Evolutionary conservation across 1,140 invertebrate species (phyloP), one percentile per base, ranked within the genome.

Genomic region (Matsumurasca onukii): DNA sequence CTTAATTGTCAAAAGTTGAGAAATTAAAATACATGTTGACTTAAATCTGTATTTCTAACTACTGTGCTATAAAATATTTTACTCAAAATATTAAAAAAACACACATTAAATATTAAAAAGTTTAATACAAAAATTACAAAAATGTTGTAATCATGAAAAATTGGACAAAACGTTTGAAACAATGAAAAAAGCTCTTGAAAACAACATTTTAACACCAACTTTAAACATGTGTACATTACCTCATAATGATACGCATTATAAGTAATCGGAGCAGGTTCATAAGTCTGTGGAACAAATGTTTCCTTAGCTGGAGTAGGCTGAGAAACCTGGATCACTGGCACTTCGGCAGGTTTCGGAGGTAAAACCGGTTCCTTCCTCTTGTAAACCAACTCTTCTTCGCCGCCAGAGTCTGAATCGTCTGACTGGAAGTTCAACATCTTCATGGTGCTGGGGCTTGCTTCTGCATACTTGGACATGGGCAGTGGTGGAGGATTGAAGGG

Each of bases 391-490:
- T 39, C 17, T 5, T 5, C 34, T 9, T 39, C 34, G 34, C 5
- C 34, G 17, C 17, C 34, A 9, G 5, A 39, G 12, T 34, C 20
- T 2, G 15, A 13, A 39, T 15, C 15, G 39, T 65, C 48, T 24
- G 34, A 48, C 27, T 45, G 27, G 22, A 65, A 65, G 3, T n/a
- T 24, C 22, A 51, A 39, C 34, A 59, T 59, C 24, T 59, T 59
- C 55, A 59, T 25, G 25, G 55, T 59, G 25, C 15, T 24, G 3
- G 25, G 13, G 24, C 15, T 12, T 5, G 29, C 62, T 5, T 9
- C 9, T 59, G 22, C 15, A 13, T 15, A n/a, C 55, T 59, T 22
- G 9, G 15, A 5, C 9, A 59, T 25, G 3, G 55, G 25, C 3
- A 27, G 24, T 25, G 25, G 55, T 24, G 13, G 25, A 13, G 55